phyloP scores from a whole-genome alignment of 2,113 vertebrate species.

The Misgurnus anguillicaudatus region DNA sequence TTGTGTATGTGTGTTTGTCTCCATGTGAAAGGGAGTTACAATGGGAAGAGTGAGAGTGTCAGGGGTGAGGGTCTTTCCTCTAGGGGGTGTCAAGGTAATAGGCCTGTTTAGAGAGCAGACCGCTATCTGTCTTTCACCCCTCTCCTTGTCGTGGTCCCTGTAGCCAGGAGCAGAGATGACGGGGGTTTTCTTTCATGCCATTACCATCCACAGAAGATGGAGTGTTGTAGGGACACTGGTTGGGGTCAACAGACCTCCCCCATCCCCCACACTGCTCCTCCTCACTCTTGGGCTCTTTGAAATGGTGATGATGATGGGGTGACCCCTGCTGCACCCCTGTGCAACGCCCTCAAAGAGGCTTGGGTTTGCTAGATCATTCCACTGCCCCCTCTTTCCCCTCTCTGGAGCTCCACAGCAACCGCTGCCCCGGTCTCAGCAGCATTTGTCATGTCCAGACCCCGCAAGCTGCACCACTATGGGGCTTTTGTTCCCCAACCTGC shows the following conservation, averaged over 20 bases:
- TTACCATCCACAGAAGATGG: constrained; percentile 45
- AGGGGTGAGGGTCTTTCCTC: constrained; percentile 41
- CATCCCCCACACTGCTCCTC: constrained; percentile 11
- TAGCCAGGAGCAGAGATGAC: constrained; percentile 21
- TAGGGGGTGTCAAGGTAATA: constrained; percentile 42
- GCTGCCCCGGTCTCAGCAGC: constrained; percentile 2
- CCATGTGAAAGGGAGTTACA: constrained; percentile 15
- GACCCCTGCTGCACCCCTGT: constrained; percentile 33
- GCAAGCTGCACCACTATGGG: constrained; percentile 47
- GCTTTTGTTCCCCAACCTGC: constrained; percentile 53
- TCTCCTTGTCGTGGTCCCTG: constrained; percentile 22
- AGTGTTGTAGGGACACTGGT: constrained; percentile 36
- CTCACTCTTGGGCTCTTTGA: constrained; percentile 38
- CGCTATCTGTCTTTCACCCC: constrained; percentile 10
- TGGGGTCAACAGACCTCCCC: constrained; percentile 41
- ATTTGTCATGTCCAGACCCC: constrained; percentile 50
- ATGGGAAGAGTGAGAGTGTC: constrained; percentile 18
- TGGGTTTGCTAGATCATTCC: constrained; percentile 41
- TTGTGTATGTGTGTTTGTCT: constrained; percentile 32
- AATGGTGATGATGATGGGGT: constrained; percentile 55
- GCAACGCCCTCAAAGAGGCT: constrained; percentile 27
- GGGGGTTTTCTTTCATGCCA: constrained; percentile 40
- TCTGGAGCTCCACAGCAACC: constrained; percentile 32
- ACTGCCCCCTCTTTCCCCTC: constrained; percentile 31
- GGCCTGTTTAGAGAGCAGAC: constrained; percentile 11